A percentile compares a stretch with the other conserved stretches of the same genome.
phyloP scores from a whole-genome alignment of 2,888 invertebrate genomes.

The Lochmaea crataegi region DNA sequence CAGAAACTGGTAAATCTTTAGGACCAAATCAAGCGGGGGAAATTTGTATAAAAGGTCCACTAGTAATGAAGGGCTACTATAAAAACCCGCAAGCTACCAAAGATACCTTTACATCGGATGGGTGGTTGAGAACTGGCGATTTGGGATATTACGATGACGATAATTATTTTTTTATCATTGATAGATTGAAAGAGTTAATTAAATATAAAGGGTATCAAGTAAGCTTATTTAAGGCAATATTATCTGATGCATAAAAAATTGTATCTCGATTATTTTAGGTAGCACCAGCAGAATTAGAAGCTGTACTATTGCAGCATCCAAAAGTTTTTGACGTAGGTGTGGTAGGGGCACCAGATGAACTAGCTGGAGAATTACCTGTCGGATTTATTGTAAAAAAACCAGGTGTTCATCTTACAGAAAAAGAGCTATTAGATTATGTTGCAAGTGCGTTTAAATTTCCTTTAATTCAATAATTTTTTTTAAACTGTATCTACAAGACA shows the following conservation, averaged over 20 bases:
- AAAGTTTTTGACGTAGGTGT: slow-evolving; percentile 84
- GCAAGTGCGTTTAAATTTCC: slow-evolving; percentile 53
- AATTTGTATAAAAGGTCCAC: slow-evolving; percentile 81
- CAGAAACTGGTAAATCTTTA: slow-evolving; percentile 71
- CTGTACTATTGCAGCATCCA: slow-evolving; percentile 76
- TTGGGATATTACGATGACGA: slow-evolving; percentile 84
- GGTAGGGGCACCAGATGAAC: slow-evolving; percentile 79
- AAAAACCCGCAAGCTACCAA: slow-evolving; percentile 75
- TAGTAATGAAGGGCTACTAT: slow-evolving; percentile 73
- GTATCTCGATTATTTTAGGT: slow-evolving; percentile 38
- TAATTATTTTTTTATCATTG: slow-evolving; percentile 83
- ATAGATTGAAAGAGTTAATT: slow-evolving; percentile 89
- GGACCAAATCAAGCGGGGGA: slow-evolving; percentile 78
- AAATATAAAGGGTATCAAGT: slow-evolving; percentile 91
- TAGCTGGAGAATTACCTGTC: slow-evolving; percentile 79
- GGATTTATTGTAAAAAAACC: slow-evolving; percentile 80
- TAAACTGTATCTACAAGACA: too few species aligned
- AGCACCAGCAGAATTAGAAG: slow-evolving; percentile 89
- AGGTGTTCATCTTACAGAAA: slow-evolving; percentile 65
- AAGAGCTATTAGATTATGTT: slow-evolving; percentile 63
- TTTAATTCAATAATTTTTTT: too few species aligned
- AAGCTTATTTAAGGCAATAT: slow-evolving; percentile 1
- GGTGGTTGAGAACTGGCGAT: slow-evolving; percentile 85
- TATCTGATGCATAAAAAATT: too few species aligned
- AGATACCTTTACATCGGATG: slow-evolving; percentile 75